These are phyloP conservation scores for Cancer borealis DNA, from an alignment of 2,888 invertebrate genomes.

Conservation along the genomic window DNA sequence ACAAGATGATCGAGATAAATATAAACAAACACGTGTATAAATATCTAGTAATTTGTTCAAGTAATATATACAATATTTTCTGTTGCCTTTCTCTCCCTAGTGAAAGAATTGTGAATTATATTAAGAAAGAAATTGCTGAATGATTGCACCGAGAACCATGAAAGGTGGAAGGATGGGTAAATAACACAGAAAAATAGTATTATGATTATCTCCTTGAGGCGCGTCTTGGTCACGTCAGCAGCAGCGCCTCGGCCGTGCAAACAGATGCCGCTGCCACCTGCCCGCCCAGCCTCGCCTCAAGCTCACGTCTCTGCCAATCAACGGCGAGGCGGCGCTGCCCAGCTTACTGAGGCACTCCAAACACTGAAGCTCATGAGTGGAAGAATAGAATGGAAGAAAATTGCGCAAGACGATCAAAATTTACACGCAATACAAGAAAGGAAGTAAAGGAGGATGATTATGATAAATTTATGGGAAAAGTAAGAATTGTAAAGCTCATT, in stretches of 20 bases:
- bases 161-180: neutral
- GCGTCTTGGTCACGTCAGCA: neutral
- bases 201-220: neutral
- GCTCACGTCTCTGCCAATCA: neutral
- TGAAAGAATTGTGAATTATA: too few relatives aligned
- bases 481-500: neutral
- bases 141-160: neutral
- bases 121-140: neutral
- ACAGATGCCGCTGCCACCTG: neutral
- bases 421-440: neutral
- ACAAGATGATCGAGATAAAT: neutral
- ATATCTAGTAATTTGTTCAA: neutral
- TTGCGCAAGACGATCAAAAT: neutral
- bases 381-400: neutral
- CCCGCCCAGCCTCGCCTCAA: neutral
- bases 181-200: neutral
- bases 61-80: neutral
- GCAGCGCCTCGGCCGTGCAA: neutral
- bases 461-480: neutral
- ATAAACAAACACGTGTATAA: neutral
- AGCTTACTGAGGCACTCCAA: neutral
- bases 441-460: neutral
- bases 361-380: neutral
- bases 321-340: neutral
- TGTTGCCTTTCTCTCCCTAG: neutral